A percentile compares a stretch with the other conserved stretches of the same genome.
phyloP scores from a whole-genome alignment of 2,797 vertebrate species.

The Anolis apletophallus region DNA sequence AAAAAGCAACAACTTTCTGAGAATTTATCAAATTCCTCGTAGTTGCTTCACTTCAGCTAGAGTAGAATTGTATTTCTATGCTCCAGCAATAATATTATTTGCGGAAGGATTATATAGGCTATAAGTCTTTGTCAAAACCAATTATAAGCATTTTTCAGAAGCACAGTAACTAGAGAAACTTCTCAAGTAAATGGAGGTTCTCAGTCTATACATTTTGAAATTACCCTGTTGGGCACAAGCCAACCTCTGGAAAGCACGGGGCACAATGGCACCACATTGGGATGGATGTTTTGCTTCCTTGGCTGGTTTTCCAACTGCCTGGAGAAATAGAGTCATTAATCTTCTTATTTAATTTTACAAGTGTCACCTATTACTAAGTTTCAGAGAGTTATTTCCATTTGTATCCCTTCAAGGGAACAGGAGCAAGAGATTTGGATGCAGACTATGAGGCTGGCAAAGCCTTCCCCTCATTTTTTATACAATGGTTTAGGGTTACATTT shows the following conservation, averaged over 20 bases:
- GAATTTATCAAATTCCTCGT: slow-evolving; percentile 15
- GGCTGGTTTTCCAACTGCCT: slow-evolving; percentile 8
- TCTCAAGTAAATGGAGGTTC: slow-evolving; percentile 24
- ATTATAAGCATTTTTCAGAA: slow-evolving; percentile 30
- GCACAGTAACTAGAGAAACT: slow-evolving; percentile 23
- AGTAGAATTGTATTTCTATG: slow-evolving; percentile 35
- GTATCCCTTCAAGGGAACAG: slow-evolving; percentile 11
- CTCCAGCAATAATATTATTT: slow-evolving; percentile 41
- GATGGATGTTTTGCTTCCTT: slow-evolving; percentile 27
- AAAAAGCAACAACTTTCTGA: background rate
- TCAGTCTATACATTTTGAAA: slow-evolving; percentile 7
- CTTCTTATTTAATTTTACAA: slow-evolving; percentile 38
- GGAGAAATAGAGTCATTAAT: slow-evolving; percentile 30
- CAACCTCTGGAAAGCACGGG: background rate
- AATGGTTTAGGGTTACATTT: background rate
- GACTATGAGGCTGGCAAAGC: background rate
- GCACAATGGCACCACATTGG: slow-evolving; percentile 19
- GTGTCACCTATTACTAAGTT: slow-evolving; percentile 24
- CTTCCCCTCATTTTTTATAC: background rate
- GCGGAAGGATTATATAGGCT: slow-evolving; percentile 32
- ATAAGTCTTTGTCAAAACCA: slow-evolving; percentile 44
- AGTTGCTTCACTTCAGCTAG: slow-evolving; percentile 12
- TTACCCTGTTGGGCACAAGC: slow-evolving; percentile 20
- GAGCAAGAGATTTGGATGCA: background rate
- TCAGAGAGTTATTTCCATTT: slow-evolving; percentile 26